Conservation (phyloP, 2,888 invertebrate genomes). For the Calliphora vomitoria region DNA sequence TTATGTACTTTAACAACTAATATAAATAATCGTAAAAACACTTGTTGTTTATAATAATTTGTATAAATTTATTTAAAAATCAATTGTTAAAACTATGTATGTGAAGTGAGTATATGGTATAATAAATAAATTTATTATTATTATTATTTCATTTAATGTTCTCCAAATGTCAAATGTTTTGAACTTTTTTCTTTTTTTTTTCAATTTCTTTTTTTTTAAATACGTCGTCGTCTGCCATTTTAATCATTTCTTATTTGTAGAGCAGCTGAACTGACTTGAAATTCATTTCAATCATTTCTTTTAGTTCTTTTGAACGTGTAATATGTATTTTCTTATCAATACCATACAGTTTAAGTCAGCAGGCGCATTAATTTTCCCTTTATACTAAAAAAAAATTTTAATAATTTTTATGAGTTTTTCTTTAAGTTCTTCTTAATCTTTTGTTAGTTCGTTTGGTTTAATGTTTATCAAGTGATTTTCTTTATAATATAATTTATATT, state of each 20-base stretch:
- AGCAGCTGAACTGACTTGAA: slow-evolving; percentile 24
- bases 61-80: slow-evolving; percentile 45
- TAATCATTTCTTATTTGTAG: slow-evolving; percentile 21
- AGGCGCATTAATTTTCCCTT: background rate
- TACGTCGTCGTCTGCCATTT: slow-evolving; percentile 14
- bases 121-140: slow-evolving; percentile 45
- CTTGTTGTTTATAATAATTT: slow-evolving; percentile 56
- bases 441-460: slow-evolving; percentile 39
- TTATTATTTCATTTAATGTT: background rate
- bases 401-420: slow-evolving; percentile 39
- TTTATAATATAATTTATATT: slow-evolving; percentile 59
- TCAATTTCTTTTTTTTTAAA: slow-evolving; percentile 13
- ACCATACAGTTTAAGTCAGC: background rate
- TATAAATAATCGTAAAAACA: slow-evolving; percentile 4
- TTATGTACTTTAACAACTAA: too few species aligned
- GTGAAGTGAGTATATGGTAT: background rate
- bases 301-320: background rate
- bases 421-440: slow-evolving; percentile 33
- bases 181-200: slow-evolving; percentile 19
- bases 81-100: slow-evolving; percentile 10
- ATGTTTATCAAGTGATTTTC: slow-evolving; percentile 45
- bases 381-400: background rate
- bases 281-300: slow-evolving; percentile 29
- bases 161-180: slow-evolving; percentile 42
- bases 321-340: slow-evolving; percentile 14